Base-by-base conservation (phyloP, 2,113 vertebrate genomes). In the Tylochromis polylepis region DNA sequence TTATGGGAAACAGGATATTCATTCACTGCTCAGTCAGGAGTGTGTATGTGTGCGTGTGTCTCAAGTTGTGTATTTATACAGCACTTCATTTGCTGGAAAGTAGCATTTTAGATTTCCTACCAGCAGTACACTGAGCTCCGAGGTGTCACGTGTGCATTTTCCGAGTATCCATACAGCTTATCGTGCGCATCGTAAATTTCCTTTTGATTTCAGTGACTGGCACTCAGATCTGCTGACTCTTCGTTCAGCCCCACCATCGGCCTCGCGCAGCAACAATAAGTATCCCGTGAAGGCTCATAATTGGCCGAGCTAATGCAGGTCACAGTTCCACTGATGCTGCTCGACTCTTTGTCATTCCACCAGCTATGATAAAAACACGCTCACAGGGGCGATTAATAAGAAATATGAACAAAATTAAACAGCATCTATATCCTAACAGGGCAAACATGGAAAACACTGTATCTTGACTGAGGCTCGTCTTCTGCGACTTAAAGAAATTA, bases 1-100 rank as follows among this genome's bases (percentile, higher is more conserved):
- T 89, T 92, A 92, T 85, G 75, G 82, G 89, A 84, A 93, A 91
- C 84, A 86, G 80, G 82, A 91, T 94, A 91, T 91, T 79, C 79
- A 46, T 88, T 85, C 22, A 79, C 57, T 84, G 24, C 56, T 79
- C 56, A 62, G 49, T 34, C 29, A 56, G 27, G 27, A 62, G 58
- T 51, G 27, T 53, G 38, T 51, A 81, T 67, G 82, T 79, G 62
- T 38, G 27, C 16, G 2, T 46, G 27, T 81, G 67, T 87, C 31
- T 79, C 72, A 85, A 85, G 80, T 72, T 22, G 55, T 85, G 85
- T 88, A 81, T 91, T 89, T 70, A 81, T 81, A 83, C 67, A 79
- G 59, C 85, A 84, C 85, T 87, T 85, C 20, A 83, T 88, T 91
- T 90, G 85, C 81, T 84, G 85, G 65, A 90, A 81, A 75, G 83